Evolutionary conservation across 2,113 vertebrate genomes (phyloP), one percentile per base, ranked within the genome.

Genomic region (Panthera tigris): DNA sequence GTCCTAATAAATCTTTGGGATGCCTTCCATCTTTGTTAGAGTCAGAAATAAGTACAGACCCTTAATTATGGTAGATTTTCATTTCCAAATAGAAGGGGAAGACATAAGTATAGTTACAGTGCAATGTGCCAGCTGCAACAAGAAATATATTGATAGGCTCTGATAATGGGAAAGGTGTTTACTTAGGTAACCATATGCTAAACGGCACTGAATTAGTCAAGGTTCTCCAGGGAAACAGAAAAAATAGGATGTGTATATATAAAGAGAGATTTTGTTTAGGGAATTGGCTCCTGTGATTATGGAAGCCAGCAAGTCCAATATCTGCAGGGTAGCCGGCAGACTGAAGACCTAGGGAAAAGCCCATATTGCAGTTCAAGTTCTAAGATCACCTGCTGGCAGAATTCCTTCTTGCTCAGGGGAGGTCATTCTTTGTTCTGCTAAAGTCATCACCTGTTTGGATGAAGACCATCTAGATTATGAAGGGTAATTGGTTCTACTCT

Each of bases 21-120:
- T 83, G 55, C 14, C 39, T 73, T 73, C 39, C 27, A 57, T 78
- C 88, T 92, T 96, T 87, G 52, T 69, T 89, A 74, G 63, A 96
- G 31, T 92, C 25, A n/a, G 29, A 92, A 82, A 87, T 39, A 41
- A 97, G n/a, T 68, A n/a, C 4, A 92, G 48, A 29, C 52, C 94
- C 25, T 86, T 81, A 48, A 66, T 66, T 94, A 71, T 33, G 27
- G 48, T 50, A 92, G 39, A 68, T 63, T 31, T 86, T 91, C 55
- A 31, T 82, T 89, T 82, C 31, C 65, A 91, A 48, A 83, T 9
- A 92, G 82, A 96, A 91, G n/a, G 50, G 41, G 39, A 92, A 97
- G 65, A 31, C 33, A 73, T 39, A 66, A 93, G 33, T 36, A 74
- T 29, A 68, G 52, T 78, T 39, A 85, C 15, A 6, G 52, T 29